Percentiles rank a stretch among this genome's conserved stretches.
Conservation (phyloP, 2,888 invertebrate species). For the Nowickia ferox region DNA sequence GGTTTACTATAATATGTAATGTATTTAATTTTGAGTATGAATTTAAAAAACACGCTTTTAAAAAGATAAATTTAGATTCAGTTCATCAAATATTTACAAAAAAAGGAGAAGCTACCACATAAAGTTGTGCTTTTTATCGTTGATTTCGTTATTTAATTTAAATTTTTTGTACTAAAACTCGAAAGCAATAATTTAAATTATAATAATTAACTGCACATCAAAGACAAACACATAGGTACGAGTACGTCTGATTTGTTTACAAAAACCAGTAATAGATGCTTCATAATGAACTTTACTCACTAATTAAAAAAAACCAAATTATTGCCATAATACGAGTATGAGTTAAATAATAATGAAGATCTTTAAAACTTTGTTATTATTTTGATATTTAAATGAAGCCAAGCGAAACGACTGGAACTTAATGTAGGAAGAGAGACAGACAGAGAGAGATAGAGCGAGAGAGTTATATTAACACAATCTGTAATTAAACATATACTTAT, state of each 20-base stretch:
- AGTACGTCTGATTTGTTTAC: neutral
- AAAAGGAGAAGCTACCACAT: neutral
- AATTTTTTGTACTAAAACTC: conserved; percentile 3
- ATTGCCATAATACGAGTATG: neutral
- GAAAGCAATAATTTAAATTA: conserved; percentile 18
- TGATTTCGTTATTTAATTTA: neutral
- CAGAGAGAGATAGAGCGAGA: too few species aligned
- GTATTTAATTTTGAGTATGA: too few species aligned
- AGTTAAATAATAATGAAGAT: conserved; percentile 20
- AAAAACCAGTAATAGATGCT: neutral
- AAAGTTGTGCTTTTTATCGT: too few species aligned
- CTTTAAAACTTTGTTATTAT: conserved; percentile 45
- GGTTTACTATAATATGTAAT: too few species aligned
- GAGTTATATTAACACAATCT: neutral
- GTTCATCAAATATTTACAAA: too few species aligned
- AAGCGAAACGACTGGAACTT: conserved; percentile 55
- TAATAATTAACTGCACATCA: conserved; percentile 6
- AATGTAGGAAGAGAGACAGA: too few species aligned
- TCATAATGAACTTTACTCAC: conserved; percentile 8
- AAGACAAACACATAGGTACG: neutral
- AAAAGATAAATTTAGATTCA: too few species aligned
- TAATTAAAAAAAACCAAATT: conserved; percentile 4
- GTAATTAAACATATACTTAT: neutral
- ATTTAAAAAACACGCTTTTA: too few species aligned
- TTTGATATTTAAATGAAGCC: conserved; percentile 47